A percentile compares a stretch with the other conserved stretches of the same genome.
Conservation (phyloP, 1,140 invertebrate genomes). For the Drosophila miranda region DNA sequence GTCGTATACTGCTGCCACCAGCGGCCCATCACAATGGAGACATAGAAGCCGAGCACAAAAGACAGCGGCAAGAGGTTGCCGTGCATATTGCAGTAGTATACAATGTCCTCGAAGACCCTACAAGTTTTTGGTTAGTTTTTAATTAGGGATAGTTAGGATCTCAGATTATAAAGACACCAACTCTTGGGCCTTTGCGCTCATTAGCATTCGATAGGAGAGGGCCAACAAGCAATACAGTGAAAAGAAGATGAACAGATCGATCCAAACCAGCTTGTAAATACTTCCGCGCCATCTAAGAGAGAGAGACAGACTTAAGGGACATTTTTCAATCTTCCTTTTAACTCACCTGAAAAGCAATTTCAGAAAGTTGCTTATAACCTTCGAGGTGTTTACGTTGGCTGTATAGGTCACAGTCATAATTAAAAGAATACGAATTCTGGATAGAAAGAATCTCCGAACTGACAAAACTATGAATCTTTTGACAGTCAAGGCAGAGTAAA, state of each 20-base stretch:
- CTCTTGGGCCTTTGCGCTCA: constrained; percentile 89
- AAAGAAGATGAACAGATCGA: constrained; percentile 93
- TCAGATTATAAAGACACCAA: constrained; percentile 68
- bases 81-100: constrained; percentile 89
- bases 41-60: constrained; percentile 95
- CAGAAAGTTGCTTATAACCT: constrained; percentile 62
- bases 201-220: constrained; percentile 90
- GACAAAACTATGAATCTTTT: no score
- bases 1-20: constrained; percentile 95
- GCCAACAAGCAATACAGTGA: constrained; percentile 91
- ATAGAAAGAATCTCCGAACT: no score
- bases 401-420: constrained; percentile 77
- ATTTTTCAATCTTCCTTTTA: background rate
- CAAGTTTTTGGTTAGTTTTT: background rate
- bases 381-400: constrained; percentile 53
- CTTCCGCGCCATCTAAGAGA: constrained; percentile 95
- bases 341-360: constrained; percentile 50
- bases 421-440: background rate
- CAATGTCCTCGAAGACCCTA: constrained; percentile 88
- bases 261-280: constrained; percentile 97
- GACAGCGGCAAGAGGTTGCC: constrained; percentile 92
- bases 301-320: background rate
- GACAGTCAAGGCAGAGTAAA: no score
- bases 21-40: constrained; percentile 94
- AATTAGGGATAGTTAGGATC: no score